Conservation (phyloP, 2,888 invertebrate species). For the Campoplex capitator region DNA sequence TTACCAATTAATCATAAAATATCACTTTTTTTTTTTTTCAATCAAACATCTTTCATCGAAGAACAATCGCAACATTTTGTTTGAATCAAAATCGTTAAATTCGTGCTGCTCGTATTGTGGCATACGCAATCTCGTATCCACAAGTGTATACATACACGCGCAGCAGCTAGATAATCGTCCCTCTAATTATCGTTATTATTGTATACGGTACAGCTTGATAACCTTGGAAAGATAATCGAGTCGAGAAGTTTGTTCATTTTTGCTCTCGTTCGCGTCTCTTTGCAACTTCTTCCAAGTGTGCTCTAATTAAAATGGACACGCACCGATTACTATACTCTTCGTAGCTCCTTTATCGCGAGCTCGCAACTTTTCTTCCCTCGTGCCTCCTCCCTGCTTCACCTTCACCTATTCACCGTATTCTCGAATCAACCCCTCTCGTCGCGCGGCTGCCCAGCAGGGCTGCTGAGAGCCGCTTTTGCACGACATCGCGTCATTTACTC, state of each 20-base stretch:
- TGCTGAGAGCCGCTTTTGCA: not conserved
- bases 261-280: not conserved
- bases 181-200: conserved; percentile 30
- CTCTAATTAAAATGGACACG: conserved; percentile 67
- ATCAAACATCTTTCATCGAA: too few relatives aligned
- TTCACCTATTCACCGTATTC: not conserved
- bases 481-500: conserved; percentile 42
- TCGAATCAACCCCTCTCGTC: conserved; percentile 42
- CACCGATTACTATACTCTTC: conserved; percentile 50
- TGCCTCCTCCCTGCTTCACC: not conserved
- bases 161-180: conserved; percentile 12
- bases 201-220: conserved; percentile 60
- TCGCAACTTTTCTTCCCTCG: conserved; percentile 13
- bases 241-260: conserved; percentile 66
- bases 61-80: too few relatives aligned
- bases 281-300: conserved; percentile 56
- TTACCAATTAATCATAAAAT: conserved; percentile 10
- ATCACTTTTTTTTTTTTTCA: not conserved
- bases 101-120: not conserved
- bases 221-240: conserved; percentile 74
- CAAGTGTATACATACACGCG: not conserved
- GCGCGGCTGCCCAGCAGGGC: too few relatives aligned
- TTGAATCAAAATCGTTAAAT: not conserved
- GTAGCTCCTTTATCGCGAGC: conserved; percentile 15
- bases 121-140: not conserved